Evolutionary conservation across 2,888 invertebrate genomes (phyloP).

Genomic region (Papilio demoleus): DNA sequence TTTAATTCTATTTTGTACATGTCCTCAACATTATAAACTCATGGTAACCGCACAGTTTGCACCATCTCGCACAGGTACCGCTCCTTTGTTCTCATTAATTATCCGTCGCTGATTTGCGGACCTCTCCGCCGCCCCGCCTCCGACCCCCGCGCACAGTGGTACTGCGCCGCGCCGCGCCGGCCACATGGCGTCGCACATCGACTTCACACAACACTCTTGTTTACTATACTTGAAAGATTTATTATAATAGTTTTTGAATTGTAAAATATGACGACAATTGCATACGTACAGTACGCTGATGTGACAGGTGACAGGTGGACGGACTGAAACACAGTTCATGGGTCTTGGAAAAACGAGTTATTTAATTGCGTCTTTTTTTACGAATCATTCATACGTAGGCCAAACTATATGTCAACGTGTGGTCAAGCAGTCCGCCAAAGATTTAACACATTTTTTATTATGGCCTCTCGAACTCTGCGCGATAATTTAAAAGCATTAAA

Average conservation of each 20-base stretch:
- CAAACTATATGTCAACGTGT: background rate
- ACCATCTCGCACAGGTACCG: slow-evolving; percentile 26
- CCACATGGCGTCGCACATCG: background rate
- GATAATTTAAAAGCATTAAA: no score
- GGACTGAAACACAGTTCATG: no score
- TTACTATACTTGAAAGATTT: background rate
- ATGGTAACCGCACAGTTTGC: background rate
- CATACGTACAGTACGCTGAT: no score
- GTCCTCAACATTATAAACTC: no score
- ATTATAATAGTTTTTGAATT: background rate
- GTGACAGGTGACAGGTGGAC: no score
- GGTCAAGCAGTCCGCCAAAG: no score
- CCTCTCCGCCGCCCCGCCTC: background rate
- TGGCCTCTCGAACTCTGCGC: no score
- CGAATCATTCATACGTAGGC: background rate
- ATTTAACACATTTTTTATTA: no score
- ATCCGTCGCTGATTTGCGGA: background rate
- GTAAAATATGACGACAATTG: background rate
- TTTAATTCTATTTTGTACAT: no score
- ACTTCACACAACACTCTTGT: background rate
- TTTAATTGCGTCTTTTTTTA: background rate
- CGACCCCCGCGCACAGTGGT: no score
- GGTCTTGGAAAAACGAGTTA: background rate
- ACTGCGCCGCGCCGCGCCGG: background rate
- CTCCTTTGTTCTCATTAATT: slow-evolving; percentile 21